These are phyloP conservation scores for Pedicia rivosa DNA, from an alignment of 2,888 invertebrate species.

Conservation along the genomic window DNA sequence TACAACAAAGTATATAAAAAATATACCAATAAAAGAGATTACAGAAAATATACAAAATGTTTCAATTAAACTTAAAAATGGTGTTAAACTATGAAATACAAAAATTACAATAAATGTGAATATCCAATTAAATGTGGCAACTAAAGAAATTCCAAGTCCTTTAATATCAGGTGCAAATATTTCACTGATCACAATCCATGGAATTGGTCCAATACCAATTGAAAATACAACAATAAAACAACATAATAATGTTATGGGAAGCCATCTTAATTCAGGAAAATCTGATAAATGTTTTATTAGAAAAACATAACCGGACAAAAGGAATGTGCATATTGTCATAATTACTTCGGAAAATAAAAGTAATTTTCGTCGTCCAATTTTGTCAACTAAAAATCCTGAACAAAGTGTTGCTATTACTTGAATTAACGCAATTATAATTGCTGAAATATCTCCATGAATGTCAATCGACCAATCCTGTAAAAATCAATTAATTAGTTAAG, in stretches of 20 bases:
- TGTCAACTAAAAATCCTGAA: conserved; percentile 58
- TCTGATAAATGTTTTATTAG: conserved; percentile 15
- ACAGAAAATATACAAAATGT: conserved; percentile 52
- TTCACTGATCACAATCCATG: conserved; percentile 59
- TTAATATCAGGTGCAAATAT: conserved; percentile 56
- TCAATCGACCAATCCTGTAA: conserved; percentile 23
- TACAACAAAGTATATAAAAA: conserved; percentile 42
- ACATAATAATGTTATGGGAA: conserved; percentile 50
- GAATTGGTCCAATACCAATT: conserved; percentile 63
- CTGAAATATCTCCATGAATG: conserved; percentile 41
- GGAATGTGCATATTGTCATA: conserved; percentile 44
- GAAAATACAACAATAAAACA: conserved; percentile 59
- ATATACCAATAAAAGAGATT: conserved; percentile 39
- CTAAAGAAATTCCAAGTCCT: conserved; percentile 50
- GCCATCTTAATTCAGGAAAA: conserved; percentile 41
- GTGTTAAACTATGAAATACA: conserved; percentile 38
- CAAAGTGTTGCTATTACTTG: conserved; percentile 52
- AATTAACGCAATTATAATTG: conserved; percentile 70
- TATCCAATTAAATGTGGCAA: conserved; percentile 59
- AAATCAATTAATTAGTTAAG: conserved; percentile 3
- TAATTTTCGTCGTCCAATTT: conserved; percentile 52
- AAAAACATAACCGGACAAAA: conserved; percentile 46
- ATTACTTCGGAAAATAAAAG: conserved; percentile 46
- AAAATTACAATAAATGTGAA: conserved; percentile 57
- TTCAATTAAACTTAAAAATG: conserved; percentile 35